Evolutionary conservation across 2,797 vertebrate species (phyloP).

Genomic region (Tachyglossus aculeatus): DNA sequence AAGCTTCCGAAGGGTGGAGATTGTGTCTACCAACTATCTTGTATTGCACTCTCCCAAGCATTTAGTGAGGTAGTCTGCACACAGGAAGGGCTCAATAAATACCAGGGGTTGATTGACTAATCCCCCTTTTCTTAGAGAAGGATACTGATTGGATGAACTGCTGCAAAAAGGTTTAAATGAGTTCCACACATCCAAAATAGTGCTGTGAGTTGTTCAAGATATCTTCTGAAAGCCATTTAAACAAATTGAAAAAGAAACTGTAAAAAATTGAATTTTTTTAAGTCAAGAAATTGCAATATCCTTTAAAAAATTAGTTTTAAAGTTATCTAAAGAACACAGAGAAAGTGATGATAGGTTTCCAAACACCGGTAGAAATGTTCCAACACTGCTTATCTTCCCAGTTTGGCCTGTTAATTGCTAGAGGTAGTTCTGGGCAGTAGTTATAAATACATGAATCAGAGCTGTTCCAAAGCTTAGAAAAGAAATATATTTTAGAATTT

Average conservation of each 20-base stretch:
- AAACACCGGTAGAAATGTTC: slow-evolving; percentile 13
- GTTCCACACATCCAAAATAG: too few species aligned
- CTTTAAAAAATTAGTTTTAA: background rate
- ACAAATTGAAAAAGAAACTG: background rate
- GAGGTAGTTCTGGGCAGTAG: slow-evolving; percentile 38
- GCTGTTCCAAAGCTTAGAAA: slow-evolving; percentile 34
- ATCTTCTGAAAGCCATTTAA: background rate
- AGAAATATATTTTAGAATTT: slow-evolving; percentile 55
- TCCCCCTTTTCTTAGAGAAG: too few species aligned
- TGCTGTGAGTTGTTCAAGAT: too few species aligned
- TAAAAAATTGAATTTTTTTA: background rate
- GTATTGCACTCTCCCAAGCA: too few species aligned
- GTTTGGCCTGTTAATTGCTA: slow-evolving; percentile 35
- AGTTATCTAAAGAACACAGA: background rate
- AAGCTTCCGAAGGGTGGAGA: too few species aligned
- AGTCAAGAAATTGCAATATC: background rate
- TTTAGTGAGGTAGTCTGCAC: too few species aligned
- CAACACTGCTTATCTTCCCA: slow-evolving; percentile 48
- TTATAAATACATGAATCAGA: slow-evolving; percentile 32
- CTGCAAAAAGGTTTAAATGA: too few species aligned
- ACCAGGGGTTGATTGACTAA: too few species aligned
- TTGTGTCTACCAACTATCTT: too few species aligned
- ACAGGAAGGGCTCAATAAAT: too few species aligned
- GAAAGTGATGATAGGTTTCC: background rate
- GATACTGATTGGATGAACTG: too few species aligned